phyloP scores from a whole-genome alignment of 2,113 vertebrate species.

The Aegypius monachus region DNA sequence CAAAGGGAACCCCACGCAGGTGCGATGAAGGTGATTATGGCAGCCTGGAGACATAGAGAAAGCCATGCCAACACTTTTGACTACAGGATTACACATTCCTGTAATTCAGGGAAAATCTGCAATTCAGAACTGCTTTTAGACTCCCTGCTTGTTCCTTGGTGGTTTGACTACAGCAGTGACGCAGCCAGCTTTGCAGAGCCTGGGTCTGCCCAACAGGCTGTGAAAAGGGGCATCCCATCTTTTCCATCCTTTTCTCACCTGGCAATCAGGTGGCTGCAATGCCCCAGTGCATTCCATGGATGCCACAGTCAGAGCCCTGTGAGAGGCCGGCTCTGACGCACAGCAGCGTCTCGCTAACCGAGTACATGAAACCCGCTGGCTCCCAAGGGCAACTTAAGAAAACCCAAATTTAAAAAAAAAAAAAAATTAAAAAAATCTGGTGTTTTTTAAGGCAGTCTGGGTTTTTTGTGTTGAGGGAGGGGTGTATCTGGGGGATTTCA shows the following conservation, averaged over 20 bases:
- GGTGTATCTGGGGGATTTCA: background rate
- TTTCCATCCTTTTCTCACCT: background rate
- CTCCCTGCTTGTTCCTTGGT: background rate
- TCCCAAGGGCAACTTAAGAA: background rate
- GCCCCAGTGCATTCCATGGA: background rate
- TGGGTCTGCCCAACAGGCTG: background rate
- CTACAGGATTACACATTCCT: background rate
- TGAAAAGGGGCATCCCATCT: background rate
- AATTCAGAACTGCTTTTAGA: background rate
- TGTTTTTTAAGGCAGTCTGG: background rate
- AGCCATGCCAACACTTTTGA: background rate
- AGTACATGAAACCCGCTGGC: accelerated
- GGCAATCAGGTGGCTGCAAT: background rate
- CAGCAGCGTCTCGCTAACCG: background rate
- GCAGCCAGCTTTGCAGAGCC: background rate
- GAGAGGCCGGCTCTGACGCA: background rate
- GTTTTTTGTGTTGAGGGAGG: background rate
- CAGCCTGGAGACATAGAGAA: background rate
- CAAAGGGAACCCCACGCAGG: background rate
- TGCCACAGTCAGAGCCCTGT: background rate
- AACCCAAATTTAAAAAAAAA: background rate
- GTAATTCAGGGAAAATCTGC: background rate
- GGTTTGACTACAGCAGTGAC: background rate
- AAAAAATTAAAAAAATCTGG: background rate
- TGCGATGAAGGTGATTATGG: background rate